Evolutionary conservation across 2,888 invertebrate genomes (phyloP).

Genomic region (Cerastis rubricosa): DNA sequence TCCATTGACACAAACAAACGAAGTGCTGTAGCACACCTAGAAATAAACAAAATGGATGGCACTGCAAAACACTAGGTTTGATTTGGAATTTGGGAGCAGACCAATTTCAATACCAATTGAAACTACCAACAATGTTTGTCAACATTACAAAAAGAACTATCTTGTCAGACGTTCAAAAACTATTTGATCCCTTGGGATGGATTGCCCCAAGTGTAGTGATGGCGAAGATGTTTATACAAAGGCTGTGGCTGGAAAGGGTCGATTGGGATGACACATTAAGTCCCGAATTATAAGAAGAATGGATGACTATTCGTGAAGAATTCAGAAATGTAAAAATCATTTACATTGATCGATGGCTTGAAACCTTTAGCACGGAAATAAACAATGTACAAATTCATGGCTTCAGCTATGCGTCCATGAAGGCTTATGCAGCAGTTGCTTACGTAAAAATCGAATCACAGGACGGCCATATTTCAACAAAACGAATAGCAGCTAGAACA

Average conservation of each 20-base stretch:
- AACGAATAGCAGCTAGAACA: not conserved
- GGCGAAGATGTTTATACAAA: conserved; percentile 14
- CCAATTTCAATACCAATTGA: not conserved
- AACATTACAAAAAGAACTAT: conserved; percentile 26
- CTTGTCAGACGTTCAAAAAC: conserved; percentile 41
- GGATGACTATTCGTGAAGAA: not conserved
- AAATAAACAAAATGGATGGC: not conserved
- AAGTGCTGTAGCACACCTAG: not conserved
- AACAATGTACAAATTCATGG: not conserved
- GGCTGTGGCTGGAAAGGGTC: not conserved
- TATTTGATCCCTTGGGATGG: conserved; percentile 57
- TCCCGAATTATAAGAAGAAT: not conserved
- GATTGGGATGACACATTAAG: not conserved
- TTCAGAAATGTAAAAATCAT: not conserved
- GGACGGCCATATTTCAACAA: not conserved
- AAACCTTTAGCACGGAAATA: conserved; percentile 1
- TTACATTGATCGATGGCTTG: conserved; percentile 1
- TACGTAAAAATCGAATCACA: not conserved
- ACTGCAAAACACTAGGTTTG: not conserved
- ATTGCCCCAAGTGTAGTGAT: conserved; percentile 34
- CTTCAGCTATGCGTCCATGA: not conserved
- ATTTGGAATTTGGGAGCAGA: not conserved
- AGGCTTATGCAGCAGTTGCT: not conserved
- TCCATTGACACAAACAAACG: not conserved
- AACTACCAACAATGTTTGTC: not conserved